phyloP scores from a whole-genome alignment of 2,797 vertebrate genomes.

The Cuculus canorus region DNA sequence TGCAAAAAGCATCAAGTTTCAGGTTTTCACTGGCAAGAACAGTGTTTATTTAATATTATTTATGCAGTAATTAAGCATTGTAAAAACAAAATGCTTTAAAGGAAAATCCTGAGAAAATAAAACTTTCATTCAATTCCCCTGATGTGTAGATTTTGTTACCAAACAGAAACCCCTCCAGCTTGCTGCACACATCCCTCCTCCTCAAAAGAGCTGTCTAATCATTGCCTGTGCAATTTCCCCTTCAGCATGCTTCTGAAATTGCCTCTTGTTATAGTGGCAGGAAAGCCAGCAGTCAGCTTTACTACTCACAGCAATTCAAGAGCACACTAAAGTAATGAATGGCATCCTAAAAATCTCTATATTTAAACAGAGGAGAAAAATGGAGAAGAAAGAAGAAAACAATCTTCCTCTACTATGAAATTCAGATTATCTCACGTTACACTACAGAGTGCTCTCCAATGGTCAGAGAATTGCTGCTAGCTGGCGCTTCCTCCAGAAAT shows the following conservation, averaged over 20 bases:
- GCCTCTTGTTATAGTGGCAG: neutral
- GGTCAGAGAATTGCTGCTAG: neutral
- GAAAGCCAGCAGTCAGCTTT: neutral
- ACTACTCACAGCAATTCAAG: neutral
- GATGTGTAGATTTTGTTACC: neutral
- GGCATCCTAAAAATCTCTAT: neutral
- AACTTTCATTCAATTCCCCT: neutral
- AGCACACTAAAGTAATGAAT: neutral
- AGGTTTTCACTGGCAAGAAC: neutral
- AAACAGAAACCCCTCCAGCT: neutral
- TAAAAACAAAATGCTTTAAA: neutral
- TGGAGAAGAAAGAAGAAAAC: neutral
- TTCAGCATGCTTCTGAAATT: neutral
- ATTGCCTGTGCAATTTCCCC: neutral
- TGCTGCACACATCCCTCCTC: neutral
- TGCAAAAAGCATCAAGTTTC: neutral
- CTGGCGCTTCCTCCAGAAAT: neutral
- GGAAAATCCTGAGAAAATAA: neutral
- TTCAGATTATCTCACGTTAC: neutral
- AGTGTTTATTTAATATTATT: neutral
- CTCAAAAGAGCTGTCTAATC: neutral
- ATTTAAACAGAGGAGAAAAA: neutral
- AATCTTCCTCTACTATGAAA: neutral
- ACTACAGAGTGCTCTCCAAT: neutral
- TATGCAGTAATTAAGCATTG: neutral